Base-by-base conservation (phyloP, 1,140 invertebrate species). In the Holotrichia oblita region DNA sequence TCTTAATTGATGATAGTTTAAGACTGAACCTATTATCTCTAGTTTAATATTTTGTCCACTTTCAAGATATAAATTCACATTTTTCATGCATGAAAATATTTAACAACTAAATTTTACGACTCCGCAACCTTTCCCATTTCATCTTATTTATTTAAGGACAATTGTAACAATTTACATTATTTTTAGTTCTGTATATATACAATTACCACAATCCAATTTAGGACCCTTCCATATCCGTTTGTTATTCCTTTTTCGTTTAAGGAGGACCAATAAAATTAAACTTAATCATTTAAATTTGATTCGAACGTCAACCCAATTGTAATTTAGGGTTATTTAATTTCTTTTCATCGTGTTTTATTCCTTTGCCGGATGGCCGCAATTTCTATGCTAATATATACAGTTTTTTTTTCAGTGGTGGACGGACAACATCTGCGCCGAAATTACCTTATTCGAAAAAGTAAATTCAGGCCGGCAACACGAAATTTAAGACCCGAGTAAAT, bases 251-350 rank as follows among this genome's bases (percentile, higher is more conserved):
- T 55, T 17, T 55, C 14, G 12, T 55, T 55, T 17, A 55, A 55
- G 17, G n/a, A 48, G 44, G 44, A 48, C n/a, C n/a, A 48, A 48
- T 48, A 55, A 17, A 55, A 55, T 55, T 55, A 55, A 55, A 55
- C 14, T 55, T 55, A 55, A 55, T 55, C 48, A 55, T 55, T 55
- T 55, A 17, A 17, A 55, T 55, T 55, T 55, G 48, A 55, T 55
- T 55, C 14, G 14, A 17, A 55, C 48, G 48, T 55, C 48, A 17
- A n/a, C 48, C 14, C 6, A 6, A 17, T 17, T 55, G 48, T 17
- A 55, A 55, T 55, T n/a, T 55, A 17, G 17, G 48, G n/a, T 55
- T 55, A 55, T 55, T 55, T 55, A 55, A 55, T 55, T 55, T 55
- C 48, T 55, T 17, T 55, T 55, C 48, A 55, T 55, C 14, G 48